phyloP scores from a whole-genome alignment of 2,888 invertebrate species.

The Athalia circularis region DNA sequence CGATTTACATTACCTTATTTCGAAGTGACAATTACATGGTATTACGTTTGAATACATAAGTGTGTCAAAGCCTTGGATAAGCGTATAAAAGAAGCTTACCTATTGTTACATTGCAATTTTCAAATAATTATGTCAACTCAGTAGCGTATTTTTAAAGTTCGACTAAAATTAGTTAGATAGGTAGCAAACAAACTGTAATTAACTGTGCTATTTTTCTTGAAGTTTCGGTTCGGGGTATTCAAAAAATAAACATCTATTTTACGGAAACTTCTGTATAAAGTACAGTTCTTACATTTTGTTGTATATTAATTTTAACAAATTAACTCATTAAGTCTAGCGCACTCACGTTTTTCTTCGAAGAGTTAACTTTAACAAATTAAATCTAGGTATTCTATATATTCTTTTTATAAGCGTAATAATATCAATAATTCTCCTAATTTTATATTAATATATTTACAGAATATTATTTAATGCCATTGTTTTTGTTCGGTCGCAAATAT shows the following conservation, averaged over 20 bases:
- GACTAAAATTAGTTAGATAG: conserved; percentile 55
- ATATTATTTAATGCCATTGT: conserved; percentile 49
- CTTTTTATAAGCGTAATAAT: conserved; percentile 57
- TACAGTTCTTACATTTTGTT: conserved; percentile 53
- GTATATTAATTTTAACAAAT: conserved; percentile 60
- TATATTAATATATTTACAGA: conserved; percentile 59
- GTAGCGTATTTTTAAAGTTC: conserved; percentile 47
- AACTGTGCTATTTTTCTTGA: conserved; percentile 19
- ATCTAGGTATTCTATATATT: conserved; percentile 60
- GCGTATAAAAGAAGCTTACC: background rate
- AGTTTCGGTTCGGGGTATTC: conserved; percentile 35
- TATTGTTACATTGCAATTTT: conserved; percentile 35
- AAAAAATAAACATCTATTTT: conserved; percentile 54
- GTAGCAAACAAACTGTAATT: conserved; percentile 37
- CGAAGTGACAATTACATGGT: background rate
- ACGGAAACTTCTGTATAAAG: conserved; percentile 43
- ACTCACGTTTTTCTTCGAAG: conserved; percentile 58
- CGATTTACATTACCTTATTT: conserved; percentile 36
- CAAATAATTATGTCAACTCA: conserved; percentile 26
- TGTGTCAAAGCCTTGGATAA: conserved; percentile 2
- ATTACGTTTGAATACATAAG: background rate
- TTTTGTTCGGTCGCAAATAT: conserved; percentile 55
- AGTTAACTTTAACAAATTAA: conserved; percentile 63
- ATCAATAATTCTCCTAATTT: conserved; percentile 57
- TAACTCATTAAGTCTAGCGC: conserved; percentile 57